Evolutionary conservation across 2,888 invertebrate genomes (phyloP), one percentile per base, ranked within the genome.

Genomic region (Saturnia pavonia): DNA sequence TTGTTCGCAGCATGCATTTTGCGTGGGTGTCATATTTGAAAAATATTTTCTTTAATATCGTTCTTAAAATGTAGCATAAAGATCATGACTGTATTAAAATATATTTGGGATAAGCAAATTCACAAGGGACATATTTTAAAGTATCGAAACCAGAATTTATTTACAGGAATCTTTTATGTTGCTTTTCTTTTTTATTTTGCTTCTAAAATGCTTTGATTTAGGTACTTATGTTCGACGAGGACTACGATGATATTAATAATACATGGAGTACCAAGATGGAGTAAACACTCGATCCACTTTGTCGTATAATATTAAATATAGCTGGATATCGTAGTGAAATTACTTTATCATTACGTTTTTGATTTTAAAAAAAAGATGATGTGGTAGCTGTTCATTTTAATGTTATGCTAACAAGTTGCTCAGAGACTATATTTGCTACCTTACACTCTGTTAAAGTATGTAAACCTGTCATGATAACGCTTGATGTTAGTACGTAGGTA

Each of bases 391-490:
- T 70, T 80, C 83, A 81, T 83, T 86, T 86, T 88, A 82, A 83
- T 85, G 81, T 82, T 80, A 83, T 80, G 82, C 78, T 81, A 85
- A 83, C 86, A 85, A 77, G 80, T 78, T 88, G 89, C 88, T 88
- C 79, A 82, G 88, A 89, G 88, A 85, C 83, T 78, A 77, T 90
- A 88, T 90, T 88, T 90, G 85, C 85, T 80, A 84, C 83, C 83
- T 82, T 80, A 76, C 79, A 82, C 76, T 78, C 75, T 74, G 77
- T 82, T 75, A 81, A 78, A 82, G 84, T 83, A 82, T 83, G 90
- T 85, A 92, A 91, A 92, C 90, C 85, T 90, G 90, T 91, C 92
- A 90, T 90, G 92, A 93, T 92, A 92, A 90, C 80, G 75, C 74
- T 78, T 80, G 82, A 76, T 88, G 88, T 92, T 91, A n/a, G 86